Evolutionary conservation across 2,888 invertebrate species (phyloP), one percentile per base, ranked within the genome.

Genomic region (Eristalinus aeneus): DNA sequence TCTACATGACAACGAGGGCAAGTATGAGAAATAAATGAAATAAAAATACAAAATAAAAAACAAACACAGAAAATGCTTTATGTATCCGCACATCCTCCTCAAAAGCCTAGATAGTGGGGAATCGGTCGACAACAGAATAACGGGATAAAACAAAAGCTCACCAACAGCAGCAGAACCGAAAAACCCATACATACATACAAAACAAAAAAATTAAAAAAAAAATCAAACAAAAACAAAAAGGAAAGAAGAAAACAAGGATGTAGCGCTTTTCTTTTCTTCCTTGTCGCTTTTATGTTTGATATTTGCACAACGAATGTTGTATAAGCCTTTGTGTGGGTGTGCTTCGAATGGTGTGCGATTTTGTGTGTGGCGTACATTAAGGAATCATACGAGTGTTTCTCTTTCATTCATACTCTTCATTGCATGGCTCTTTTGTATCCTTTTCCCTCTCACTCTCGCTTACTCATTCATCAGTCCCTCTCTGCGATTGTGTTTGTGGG

Each of bases 201-300:
- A 16, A 16, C n/a, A 8, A 46, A 46, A 2, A 46, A 46, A 16
- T 2, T 16, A 16, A n/a, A 46, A 16, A 39, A n/a, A 1, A 2
- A n/a, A 39, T 3, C 2, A 39, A n/a, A 1, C 5, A 4, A 39
- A 61, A 77, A 77, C 22, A 63, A 32, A 5, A 8, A 63, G 69
- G 54, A 56, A 58, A 75, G 34, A 39, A 46, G 16, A 27, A 56
- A 71, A 64, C 58, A 65, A 69, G 60, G 71, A 71, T 71, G 39
- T 71, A 65, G 46, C 46, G 71, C 60, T 71, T 71, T 71, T 78
- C 78, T 65, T 78, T 78, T 71, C 77, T 46, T 46, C 46, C 64
- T 64, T 69, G 34, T 39, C 31, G 69, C 63, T 71, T 69, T 56
- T 46, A 46, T 46, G 46, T 46, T 46, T 46, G 46, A 46, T 46